phyloP scores from a whole-genome alignment of 2,113 vertebrate species.

The Nibea albiflora region DNA sequence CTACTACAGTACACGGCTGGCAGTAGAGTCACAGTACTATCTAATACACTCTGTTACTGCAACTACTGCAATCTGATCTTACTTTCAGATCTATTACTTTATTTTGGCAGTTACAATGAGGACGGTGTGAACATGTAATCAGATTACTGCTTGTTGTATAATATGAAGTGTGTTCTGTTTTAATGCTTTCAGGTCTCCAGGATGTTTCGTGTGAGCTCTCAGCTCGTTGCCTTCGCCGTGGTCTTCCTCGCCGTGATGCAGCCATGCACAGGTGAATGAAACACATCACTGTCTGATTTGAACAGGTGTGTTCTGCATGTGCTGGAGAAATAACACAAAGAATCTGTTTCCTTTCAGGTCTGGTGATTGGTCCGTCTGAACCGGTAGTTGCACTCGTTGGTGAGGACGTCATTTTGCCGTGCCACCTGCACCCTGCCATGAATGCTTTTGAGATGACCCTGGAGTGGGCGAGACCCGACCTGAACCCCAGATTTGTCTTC shows the following conservation, averaged over 20 bases:
- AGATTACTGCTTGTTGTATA: too few species aligned
- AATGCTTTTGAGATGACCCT: neutral
- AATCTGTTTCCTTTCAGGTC: neutral
- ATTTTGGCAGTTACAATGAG: too few species aligned
- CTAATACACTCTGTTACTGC: too few species aligned
- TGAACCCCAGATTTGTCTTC: neutral
- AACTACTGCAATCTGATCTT: too few species aligned
- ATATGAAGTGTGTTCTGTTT: neutral
- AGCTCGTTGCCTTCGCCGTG: neutral
- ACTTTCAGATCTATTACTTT: too few species aligned
- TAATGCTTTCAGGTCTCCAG: neutral
- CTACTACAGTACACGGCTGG: too few species aligned
- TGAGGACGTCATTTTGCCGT: neutral
- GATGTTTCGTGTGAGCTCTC: neutral
- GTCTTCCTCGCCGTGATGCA: neutral
- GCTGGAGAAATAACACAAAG: neutral
- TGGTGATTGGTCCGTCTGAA: accelerated
- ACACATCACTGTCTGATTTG: neutral
- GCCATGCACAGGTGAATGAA: neutral
- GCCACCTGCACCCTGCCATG: neutral
- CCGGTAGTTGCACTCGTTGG: neutral
- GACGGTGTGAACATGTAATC: too few species aligned
- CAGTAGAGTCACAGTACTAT: too few species aligned
- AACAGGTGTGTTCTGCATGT: neutral
- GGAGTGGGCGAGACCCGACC: constrained; percentile 10